Base-by-base conservation (phyloP, 2,113 vertebrate species). In the Scophthalmus maximus region DNA sequence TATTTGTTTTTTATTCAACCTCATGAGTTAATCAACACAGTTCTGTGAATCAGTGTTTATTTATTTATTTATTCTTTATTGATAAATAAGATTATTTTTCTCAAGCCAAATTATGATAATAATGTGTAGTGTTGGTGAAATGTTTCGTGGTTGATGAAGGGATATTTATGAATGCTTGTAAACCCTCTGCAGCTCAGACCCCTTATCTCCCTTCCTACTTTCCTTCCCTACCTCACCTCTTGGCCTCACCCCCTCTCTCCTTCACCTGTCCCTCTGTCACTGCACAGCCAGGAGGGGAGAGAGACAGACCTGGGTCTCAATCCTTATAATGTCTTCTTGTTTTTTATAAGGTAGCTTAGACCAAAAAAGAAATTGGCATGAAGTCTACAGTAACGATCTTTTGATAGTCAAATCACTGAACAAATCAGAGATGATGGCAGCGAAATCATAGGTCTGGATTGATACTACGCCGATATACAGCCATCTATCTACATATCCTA, bases 161-260 rank as follows among this genome's bases (percentile, higher is more conserved):
- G 69, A 72, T 73, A 2, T 79, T 73, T 59, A 36, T 74, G 46
- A 75, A 70, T 64, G 85, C 74, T 57, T 84, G 61, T 82, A 82
- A 86, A 76, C 62, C 78, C 79, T 85, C 82, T 83, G 82, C 84
- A 87, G 87, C 87, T 90, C 89, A 69, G 73, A 60, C 47, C 70
- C 60, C 65, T 34, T 79, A 68, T 85, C 79, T 76, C 67, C 53
- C 68, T 65, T 65, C 62, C 60, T 53, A 59, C 38, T 27, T 26
- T 59, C 46, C 44, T 22, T 11, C 25, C 27, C 26, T 32, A 60
- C 53, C 68, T 78, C 75, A 74, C 67, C 61, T 62, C 36, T 72
- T 62, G 14, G 63, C 68, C 79, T 61, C 72, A 59, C 66, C 46
- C n/a, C 1, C 34, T 18, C 23, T 59, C 49, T 52, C 47, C 65